These are phyloP conservation scores for Vesta saturnalis DNA, from an alignment of 2,888 invertebrate genomes.

Conservation along the genomic window DNA sequence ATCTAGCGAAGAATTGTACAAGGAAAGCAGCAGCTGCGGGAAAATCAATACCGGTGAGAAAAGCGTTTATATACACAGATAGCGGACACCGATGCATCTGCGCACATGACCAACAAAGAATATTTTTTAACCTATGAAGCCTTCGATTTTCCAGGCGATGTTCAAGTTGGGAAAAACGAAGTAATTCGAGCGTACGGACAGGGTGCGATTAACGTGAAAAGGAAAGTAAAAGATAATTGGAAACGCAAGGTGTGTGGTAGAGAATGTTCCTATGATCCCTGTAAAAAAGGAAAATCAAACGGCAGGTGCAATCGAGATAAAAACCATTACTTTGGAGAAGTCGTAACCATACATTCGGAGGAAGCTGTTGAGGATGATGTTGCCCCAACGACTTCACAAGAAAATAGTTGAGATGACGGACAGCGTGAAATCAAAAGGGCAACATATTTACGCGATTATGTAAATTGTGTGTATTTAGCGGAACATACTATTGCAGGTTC, in stretches of 20 bases:
- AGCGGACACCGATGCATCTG: background rate
- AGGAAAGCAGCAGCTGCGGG: background rate
- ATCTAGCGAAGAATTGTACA: background rate
- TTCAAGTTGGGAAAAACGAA: background rate
- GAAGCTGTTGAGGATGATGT: constrained; percentile 1
- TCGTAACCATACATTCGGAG: background rate
- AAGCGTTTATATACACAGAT: background rate
- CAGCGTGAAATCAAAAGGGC: constrained; percentile 8
- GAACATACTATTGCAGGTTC: background rate
- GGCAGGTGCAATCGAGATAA: background rate
- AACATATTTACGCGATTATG: constrained; percentile 6
- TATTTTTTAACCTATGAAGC: background rate
- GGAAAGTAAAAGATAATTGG: background rate
- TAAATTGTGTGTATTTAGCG: constrained; percentile 6
- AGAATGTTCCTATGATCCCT: background rate
- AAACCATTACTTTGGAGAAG: background rate
- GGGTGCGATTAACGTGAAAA: background rate
- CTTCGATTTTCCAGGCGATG: background rate
- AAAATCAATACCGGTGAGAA: background rate
- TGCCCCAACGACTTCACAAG: background rate
- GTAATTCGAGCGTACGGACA: background rate
- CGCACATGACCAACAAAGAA: background rate
- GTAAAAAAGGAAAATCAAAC: constrained; percentile 22
- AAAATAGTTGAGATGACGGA: background rate
- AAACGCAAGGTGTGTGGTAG: background rate